phyloP scores from a whole-genome alignment of 2,888 invertebrate genomes.

The Plebejus melissa region DNA sequence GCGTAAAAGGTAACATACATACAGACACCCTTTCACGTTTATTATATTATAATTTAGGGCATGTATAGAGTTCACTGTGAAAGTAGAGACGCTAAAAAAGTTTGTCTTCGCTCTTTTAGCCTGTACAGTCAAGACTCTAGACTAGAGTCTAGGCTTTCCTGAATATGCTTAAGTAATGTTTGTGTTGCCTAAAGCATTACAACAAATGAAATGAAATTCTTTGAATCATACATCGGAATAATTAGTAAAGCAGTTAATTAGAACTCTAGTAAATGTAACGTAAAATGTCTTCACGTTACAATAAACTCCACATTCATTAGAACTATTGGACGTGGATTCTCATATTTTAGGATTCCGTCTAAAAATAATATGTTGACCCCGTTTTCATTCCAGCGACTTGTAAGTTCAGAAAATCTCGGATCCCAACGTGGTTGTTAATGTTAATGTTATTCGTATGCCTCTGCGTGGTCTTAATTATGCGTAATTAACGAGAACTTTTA shows the following conservation, averaged over 20 bases:
- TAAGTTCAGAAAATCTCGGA: constrained; percentile 23
- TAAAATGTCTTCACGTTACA: constrained; percentile 24
- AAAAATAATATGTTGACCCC: constrained; percentile 27
- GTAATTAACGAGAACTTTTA: background rate
- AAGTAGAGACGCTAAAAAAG: too few species aligned
- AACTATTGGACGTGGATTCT: constrained; percentile 26
- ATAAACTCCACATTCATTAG: constrained; percentile 20
- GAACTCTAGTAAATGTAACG: constrained; percentile 18
- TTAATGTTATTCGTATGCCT: background rate
- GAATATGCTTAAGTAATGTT: too few species aligned
- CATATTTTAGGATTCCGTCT: constrained; percentile 27
- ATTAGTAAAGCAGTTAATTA: background rate
- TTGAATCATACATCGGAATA: background rate
- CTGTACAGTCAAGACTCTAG: too few species aligned
- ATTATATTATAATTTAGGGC: too few species aligned
- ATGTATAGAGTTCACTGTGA: too few species aligned
- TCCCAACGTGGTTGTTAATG: background rate
- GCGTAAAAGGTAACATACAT: too few species aligned
- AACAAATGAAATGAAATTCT: too few species aligned
- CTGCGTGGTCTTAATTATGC: background rate
- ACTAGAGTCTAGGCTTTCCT: too few species aligned
- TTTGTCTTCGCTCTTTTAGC: too few species aligned
- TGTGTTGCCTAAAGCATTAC: too few species aligned
- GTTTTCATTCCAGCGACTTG: constrained; percentile 23
- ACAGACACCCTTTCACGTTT: too few species aligned